Conservation (phyloP, 2,797 vertebrate genomes). For the Gambelia wislizenii region DNA sequence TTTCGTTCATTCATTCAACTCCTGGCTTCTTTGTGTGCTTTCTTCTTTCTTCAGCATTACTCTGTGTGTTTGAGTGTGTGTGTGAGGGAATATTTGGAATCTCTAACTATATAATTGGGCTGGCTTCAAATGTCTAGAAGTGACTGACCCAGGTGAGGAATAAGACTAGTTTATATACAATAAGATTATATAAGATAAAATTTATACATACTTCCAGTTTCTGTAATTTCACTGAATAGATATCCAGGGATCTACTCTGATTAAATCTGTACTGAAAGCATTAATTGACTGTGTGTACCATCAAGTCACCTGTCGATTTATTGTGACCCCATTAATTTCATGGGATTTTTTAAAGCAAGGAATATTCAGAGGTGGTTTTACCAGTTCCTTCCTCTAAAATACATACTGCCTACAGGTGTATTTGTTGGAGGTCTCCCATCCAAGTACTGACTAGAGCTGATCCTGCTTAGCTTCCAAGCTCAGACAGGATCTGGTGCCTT, state of each 20-base stretch:
- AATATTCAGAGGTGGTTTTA: no score
- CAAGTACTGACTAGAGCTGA: no score
- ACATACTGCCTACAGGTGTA: no score
- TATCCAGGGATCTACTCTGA: background rate
- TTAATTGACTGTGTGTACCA: no score
- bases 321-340: no score
- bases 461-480: no score
- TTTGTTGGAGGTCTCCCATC: no score
- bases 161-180: no score
- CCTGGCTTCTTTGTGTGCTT: background rate
- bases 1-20: slow-evolving; percentile 21
- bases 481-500: background rate
- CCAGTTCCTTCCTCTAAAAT: no score
- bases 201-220: slow-evolving; percentile 5
- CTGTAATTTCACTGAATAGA: slow-evolving; percentile 10
- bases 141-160: slow-evolving; percentile 18
- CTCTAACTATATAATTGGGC: background rate
- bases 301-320: no score
- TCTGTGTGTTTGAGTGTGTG: background rate
- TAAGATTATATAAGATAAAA: background rate
- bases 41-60: slow-evolving; percentile 39
- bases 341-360: no score
- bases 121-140: slow-evolving; percentile 14
- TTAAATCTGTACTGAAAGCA: slow-evolving; percentile 23
- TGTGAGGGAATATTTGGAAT: background rate